Percentiles rank a stretch among this genome's conserved stretches.
phyloP scores from a whole-genome alignment of 2,113 vertebrate species.

The Petroica traversi region DNA sequence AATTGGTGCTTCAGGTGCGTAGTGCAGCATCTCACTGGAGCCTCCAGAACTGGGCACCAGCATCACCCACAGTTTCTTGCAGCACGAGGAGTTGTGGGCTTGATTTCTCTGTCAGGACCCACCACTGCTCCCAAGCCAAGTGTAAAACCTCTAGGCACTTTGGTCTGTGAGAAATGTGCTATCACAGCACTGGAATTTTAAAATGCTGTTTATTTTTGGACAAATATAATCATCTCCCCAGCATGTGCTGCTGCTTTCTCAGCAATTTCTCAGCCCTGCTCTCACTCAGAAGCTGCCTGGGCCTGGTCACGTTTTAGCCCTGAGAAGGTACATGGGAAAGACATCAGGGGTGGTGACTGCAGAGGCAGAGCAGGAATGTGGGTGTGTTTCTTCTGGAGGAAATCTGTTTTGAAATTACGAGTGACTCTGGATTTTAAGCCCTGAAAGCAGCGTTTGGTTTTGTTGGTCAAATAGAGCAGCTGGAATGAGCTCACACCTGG shows the following conservation, averaged over 20 bases:
- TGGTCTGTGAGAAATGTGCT: neutral
- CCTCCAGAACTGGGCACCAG: neutral
- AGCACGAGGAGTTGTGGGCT: neutral
- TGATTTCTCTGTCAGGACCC: neutral
- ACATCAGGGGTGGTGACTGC: neutral
- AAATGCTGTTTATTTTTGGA: neutral
- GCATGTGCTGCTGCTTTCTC: neutral
- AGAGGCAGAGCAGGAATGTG: neutral
- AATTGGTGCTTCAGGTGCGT: too few species aligned
- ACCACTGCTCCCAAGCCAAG: neutral
- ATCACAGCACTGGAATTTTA: neutral
- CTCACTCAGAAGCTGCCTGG: rapidly evolving
- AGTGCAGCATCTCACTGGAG: neutral
- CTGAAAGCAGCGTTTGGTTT: neutral
- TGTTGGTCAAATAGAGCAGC: neutral
- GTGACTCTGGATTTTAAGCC: neutral
- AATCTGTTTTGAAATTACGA: neutral
- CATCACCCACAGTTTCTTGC: neutral
- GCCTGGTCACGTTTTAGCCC: neutral
- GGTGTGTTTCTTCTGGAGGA: conserved; percentile 1
- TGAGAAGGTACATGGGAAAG: neutral
- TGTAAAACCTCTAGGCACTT: neutral
- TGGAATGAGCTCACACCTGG: neutral
- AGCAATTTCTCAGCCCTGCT: neutral
- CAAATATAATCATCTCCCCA: neutral